Conservation (phyloP, 2,113 vertebrate species). For the Catagonus wagneri region DNA sequence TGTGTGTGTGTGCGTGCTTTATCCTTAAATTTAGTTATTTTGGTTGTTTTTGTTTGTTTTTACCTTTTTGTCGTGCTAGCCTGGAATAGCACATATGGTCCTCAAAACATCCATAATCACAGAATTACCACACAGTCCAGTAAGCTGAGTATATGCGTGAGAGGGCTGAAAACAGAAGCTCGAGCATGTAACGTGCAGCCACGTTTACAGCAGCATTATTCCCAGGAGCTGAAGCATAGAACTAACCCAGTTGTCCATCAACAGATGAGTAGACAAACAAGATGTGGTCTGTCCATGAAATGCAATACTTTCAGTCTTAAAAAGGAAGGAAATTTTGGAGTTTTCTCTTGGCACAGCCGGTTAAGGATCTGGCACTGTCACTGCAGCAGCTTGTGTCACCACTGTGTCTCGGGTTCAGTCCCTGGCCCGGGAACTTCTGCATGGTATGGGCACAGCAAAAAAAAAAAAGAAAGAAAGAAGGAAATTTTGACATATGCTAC, state of each 20-base stretch:
- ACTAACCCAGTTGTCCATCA: background rate
- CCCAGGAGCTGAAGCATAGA: background rate
- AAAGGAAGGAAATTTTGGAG: background rate
- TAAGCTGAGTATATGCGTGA: background rate
- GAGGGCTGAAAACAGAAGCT: background rate
- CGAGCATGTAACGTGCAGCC: background rate
- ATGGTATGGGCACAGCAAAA: too few relatives aligned
- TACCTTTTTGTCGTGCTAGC: too few relatives aligned
- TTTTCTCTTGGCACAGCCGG: too few relatives aligned
- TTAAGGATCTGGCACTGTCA: too few relatives aligned
- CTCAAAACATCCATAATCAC: background rate
- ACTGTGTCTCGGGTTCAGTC: too few relatives aligned
- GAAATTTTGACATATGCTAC: background rate
- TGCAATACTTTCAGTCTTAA: background rate
- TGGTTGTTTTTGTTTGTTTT: too few relatives aligned
- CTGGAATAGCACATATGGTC: background rate
- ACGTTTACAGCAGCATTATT: background rate
- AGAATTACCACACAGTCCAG: background rate
- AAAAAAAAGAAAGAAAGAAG: background rate
- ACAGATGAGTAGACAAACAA: background rate
- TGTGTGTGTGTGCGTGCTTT: too few relatives aligned
- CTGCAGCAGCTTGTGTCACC: too few relatives aligned
- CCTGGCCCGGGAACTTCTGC: too few relatives aligned
- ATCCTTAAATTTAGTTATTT: too few relatives aligned
- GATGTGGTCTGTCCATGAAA: background rate